These are phyloP conservation scores for Melanotaenia boesemani DNA, from an alignment of 2,797 vertebrate genomes.

Conservation along the genomic window DNA sequence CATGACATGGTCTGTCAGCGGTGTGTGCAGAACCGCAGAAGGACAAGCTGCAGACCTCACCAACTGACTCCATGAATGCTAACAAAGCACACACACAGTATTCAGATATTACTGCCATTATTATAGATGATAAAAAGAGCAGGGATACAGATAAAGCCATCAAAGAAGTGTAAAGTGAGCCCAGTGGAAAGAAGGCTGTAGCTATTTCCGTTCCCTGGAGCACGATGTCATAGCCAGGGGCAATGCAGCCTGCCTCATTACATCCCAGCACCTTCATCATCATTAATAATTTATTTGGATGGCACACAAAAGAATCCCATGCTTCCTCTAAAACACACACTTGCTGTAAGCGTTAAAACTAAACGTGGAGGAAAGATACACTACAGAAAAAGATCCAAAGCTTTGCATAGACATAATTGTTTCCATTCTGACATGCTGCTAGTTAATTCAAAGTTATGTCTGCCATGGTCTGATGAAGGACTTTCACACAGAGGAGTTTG, in stretches of 20 bases:
- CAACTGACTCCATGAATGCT: conserved; percentile 48
- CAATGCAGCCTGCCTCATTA: conserved; percentile 46
- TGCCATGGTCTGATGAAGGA: conserved; percentile 18
- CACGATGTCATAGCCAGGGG: conserved; percentile 45
- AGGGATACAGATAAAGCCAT: conserved; percentile 54
- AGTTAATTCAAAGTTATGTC: conserved; percentile 11
- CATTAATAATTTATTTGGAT: conserved; percentile 51
- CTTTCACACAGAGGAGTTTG: conserved; percentile 55
- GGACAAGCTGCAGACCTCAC: conserved; percentile 42
- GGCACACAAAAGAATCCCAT: conserved; percentile 10
- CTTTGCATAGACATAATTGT: background rate
- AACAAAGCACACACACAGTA: conserved; percentile 26
- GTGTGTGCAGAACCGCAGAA: conserved; percentile 30
- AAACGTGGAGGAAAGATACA: conserved; percentile 4
- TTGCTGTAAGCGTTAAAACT: background rate
- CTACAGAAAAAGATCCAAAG: conserved; percentile 1
- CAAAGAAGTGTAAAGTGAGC: conserved; percentile 54
- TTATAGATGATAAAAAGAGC: conserved; percentile 62
- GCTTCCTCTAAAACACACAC: conserved; percentile 5
- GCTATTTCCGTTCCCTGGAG: conserved; percentile 39
- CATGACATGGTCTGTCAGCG: conserved; percentile 35
- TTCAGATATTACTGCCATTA: conserved; percentile 51
- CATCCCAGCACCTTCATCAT: conserved; percentile 31
- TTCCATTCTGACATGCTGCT: conserved; percentile 28
- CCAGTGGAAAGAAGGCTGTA: conserved; percentile 2